Conservation (phyloP, 2,888 invertebrate species). For the Zygogramma bicolorata region DNA sequence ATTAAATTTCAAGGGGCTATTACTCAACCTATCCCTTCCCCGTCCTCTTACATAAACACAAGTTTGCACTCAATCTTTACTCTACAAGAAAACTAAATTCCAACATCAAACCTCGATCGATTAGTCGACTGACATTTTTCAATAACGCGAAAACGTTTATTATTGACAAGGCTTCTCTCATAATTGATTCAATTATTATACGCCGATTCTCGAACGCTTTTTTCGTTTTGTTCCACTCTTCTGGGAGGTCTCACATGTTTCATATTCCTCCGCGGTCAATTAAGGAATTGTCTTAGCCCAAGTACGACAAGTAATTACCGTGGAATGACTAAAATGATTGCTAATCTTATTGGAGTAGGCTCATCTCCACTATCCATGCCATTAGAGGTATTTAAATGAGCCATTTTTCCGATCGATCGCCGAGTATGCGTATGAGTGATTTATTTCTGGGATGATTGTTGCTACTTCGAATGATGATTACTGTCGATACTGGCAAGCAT, state of each 20-base stretch:
- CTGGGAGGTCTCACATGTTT: conserved; percentile 53
- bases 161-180: conserved; percentile 46
- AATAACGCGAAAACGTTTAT: conserved; percentile 11
- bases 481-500: too few species aligned
- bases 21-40: background rate
- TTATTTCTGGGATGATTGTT: background rate
- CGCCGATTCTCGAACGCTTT: conserved; percentile 35
- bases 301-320: conserved; percentile 32
- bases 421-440: background rate
- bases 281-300: conserved; percentile 47
- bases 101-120: conserved; percentile 3
- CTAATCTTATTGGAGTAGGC: conserved; percentile 23
- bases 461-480: too few species aligned
- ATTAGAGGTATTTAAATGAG: conserved; percentile 35
- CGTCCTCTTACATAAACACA: background rate
- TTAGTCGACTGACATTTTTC: conserved; percentile 18
- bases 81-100: too few species aligned
- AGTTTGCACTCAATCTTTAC: too few species aligned
- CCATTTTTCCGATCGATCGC: conserved; percentile 19
- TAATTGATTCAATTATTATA: conserved; percentile 53
- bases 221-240: conserved; percentile 36
- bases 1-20: too few species aligned
- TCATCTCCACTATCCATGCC: conserved; percentile 23
- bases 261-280: conserved; percentile 51
- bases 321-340: conserved; percentile 31